Base-by-base conservation (phyloP, 2,113 vertebrate genomes). In the Antennarius striatus region DNA sequence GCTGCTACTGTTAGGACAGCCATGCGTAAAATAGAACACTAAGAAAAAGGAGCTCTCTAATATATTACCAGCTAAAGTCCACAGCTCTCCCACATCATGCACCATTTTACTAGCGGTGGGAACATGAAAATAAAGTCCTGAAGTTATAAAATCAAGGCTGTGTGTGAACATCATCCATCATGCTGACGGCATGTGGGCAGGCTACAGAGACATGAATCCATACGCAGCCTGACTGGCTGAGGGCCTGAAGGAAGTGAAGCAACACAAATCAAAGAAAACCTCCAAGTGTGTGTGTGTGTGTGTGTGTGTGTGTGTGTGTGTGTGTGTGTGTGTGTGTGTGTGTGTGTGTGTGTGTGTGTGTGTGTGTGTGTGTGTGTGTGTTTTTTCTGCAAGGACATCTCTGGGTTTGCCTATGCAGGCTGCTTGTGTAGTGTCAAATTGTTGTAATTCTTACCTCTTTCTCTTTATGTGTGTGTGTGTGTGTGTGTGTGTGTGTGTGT, bases 21-120 rank as follows among this genome's bases (percentile, higher is more conserved):
- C 82, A 80, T 71, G 88, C 79, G 69, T 85, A 83, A 85, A 90
- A 90, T 88, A 43, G 77, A 84, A 88, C 63, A 68, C 46, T 32
- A 17, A 71, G 75, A 86, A 82, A 81, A 73, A 69, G 68, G 28
- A 52, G 67, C 68, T 73, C 4, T 1, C 63, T 81, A 79, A 79
- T 80, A 76, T 85, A 51, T 65, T 74, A 77, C 80, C 79, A 68
- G 64, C 54, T 58, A 22, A 77, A 47, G 68, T 79, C 67, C 6
- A 40, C 12, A 1, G 29, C 62, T 65, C 60, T 28, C 68, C 73
- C 68, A 71, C 68, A 78, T 83, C 81, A 77, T 57, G 66, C 46
- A 53, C 56, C 42, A 55, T 79, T 90, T 88, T 88, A 90, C 68
- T 68, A 75, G 55, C 48, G 59, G 63, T 61, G 59, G 76, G 71